Percentiles rank a stretch among this genome's conserved stretches.
phyloP scores from a whole-genome alignment of 2,888 invertebrate species.

The Zaprionus lineosus region DNA sequence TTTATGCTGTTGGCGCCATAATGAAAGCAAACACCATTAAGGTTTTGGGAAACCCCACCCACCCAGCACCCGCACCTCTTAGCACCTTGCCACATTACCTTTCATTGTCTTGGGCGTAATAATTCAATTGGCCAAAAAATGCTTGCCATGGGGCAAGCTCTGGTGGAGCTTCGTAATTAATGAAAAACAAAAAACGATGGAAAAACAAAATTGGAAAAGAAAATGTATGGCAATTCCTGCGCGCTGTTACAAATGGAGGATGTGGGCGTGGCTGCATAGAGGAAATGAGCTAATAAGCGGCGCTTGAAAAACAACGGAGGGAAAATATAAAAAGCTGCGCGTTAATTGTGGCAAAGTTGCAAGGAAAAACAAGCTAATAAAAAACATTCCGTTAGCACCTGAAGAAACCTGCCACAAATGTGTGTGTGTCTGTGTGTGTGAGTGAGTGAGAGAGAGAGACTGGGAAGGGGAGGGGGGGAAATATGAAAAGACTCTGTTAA shows the following conservation, averaged over 20 bases:
- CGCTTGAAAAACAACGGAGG: conserved; percentile 67
- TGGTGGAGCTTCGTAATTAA: conserved; percentile 65
- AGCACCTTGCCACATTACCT: conserved; percentile 16
- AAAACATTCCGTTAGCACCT: conserved; percentile 17
- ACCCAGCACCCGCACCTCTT: neutral
- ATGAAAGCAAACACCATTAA: conserved; percentile 72
- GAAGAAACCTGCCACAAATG: conserved; percentile 5
- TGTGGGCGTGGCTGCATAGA: conserved; percentile 61
- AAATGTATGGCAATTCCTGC: conserved; percentile 55
- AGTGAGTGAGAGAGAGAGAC: too few species aligned
- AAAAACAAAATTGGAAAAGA: neutral
- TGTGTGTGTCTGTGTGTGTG: too few species aligned
- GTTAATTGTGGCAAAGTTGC: conserved; percentile 48
- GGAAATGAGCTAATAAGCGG: conserved; percentile 74
- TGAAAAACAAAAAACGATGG: conserved; percentile 60
- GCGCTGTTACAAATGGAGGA: conserved; percentile 57
- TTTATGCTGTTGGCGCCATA: conserved; percentile 66
- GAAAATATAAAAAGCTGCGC: conserved; percentile 23
- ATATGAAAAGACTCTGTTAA: too few species aligned
- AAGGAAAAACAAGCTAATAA: conserved; percentile 13
- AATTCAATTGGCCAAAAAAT: conserved; percentile 69
- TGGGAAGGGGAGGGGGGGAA: too few species aligned
- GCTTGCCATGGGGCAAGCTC: conserved; percentile 47
- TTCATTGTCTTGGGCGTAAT: conserved; percentile 60
- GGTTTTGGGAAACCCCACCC: conserved; percentile 11